Base-by-base conservation (phyloP, 2,797 vertebrate genomes). In the Sciaenops ocellatus region DNA sequence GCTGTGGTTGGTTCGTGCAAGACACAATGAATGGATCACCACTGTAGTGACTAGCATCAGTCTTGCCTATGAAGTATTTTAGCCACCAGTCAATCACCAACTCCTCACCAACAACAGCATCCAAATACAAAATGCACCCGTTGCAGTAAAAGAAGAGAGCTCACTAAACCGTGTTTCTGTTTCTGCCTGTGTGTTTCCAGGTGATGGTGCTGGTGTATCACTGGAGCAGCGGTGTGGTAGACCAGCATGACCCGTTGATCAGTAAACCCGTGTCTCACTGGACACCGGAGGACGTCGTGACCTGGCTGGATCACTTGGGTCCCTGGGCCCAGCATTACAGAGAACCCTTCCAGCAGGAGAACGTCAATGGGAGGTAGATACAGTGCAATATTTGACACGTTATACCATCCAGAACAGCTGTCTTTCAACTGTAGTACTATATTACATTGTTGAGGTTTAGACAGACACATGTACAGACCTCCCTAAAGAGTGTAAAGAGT, bases 201-300 rank as follows among this genome's bases (percentile, higher is more conserved):
- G 97, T 97, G 73, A 93, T 97, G 88, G 91, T 98, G 60, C 94
- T 99, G 70, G 97, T 97, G 73, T 98, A 96, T 88, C 96, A 99
- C 88, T 99, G 97, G 97, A 96, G 96, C 85, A 96, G 95, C 70
- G 93, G 97, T 24, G 96, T 96, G 13, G 94, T 94, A 34, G 97
- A 97, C 81, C 96, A 96, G 2, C 83, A 90, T 0, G 95, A 97
- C 83, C 93, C 90, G 66, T 86, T 99, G 77, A 96, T 98, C 78
- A 96, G 95, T 84, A 99, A 98, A 79, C 95, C 97, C 0, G 96
- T 97, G 73, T 89, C 93, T 75, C 96, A 91, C 56, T 99, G 98
- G 98, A 97, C 96, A 0, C 83, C 96, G 0, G 96, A 96, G 85
- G 98, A 99, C 55, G 97, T 99, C 11, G 85, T 94, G 46, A 92